phyloP scores from a whole-genome alignment of 2,113 vertebrate species.

The Lamprologus lemairii region DNA sequence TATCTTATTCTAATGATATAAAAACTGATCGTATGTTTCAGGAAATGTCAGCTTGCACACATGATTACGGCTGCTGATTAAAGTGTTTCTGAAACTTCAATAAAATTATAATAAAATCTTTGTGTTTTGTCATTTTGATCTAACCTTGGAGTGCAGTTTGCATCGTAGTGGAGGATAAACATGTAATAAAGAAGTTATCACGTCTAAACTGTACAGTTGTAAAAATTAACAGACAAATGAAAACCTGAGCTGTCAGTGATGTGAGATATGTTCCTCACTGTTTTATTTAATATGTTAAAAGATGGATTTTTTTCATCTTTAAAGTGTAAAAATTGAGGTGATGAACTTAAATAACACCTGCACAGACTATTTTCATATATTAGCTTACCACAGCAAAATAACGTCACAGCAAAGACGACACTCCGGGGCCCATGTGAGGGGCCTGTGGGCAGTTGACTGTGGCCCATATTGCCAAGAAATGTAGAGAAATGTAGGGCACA shows the following conservation, averaged over 20 bases:
- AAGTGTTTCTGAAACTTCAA: neutral
- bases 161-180: neutral
- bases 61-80: neutral
- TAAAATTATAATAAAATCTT: neutral
- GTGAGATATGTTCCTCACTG: neutral
- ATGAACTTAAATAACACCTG: neutral
- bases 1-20: neutral
- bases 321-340: neutral
- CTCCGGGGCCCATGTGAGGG: neutral
- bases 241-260: neutral
- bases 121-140: neutral
- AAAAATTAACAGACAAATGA: neutral
- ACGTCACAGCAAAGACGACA: neutral
- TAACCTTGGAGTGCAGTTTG: neutral
- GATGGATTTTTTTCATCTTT: neutral
- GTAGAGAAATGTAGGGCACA: neutral
- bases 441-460: neutral
- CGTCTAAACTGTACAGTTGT: neutral
- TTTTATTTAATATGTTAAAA: neutral
- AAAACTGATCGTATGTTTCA: neutral
- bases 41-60: neutral
- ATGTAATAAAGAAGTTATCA: neutral
- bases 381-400: neutral
- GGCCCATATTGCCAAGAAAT: neutral
- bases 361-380: neutral